Base-by-base conservation (phyloP, 2,888 invertebrate species). In the Cistogaster globosa region DNA sequence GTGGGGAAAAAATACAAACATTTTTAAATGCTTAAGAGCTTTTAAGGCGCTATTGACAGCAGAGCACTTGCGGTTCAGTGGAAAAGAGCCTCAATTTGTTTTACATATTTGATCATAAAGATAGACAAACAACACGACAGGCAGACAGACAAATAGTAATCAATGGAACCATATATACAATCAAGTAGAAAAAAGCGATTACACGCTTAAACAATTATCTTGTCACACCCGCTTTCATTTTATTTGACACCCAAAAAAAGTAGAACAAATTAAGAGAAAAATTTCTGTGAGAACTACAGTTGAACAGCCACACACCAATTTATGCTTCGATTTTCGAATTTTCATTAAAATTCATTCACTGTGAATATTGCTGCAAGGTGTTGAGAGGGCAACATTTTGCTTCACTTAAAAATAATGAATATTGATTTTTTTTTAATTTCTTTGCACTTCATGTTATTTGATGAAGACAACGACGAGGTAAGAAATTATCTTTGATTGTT, bases 181-280 rank as follows among this genome's bases (percentile, higher is more conserved):
- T 22, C 77, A 60, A 32, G 68, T 36, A 81, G 77, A 72, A 62
- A 62, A 84, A 76, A 82, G 58, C 78, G 69, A 78, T 85, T 85
- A 81, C 65, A 85, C 85, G 81, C 85, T 82, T 85, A 74, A 85
- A 82, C 81, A 85, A 82, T 85, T 81, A 82, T 55, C 74, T 78
- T 60, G 85, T 85, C 85, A 82, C 85, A 78, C 77, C 69, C 84
- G 84, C 84, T 76, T 76, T 75, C 65, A 84, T 71, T 84, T 67
- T 12, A 67, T 20, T 76, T 78, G 38, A 63, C 69, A 69, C 63
- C 69, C 48, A 51, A 71, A 11, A 11, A 42, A 42, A 76, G n/a
- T 16, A 57, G 12, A 69, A 55, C 14, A 48, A 63, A 53, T 20
- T 65, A 22, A n/a, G 60, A 12, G 38, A 4, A 26, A 26, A 26